These are phyloP conservation scores for Leucophenga maculata DNA, from an alignment of 2,888 invertebrate species.

Conservation along the genomic window DNA sequence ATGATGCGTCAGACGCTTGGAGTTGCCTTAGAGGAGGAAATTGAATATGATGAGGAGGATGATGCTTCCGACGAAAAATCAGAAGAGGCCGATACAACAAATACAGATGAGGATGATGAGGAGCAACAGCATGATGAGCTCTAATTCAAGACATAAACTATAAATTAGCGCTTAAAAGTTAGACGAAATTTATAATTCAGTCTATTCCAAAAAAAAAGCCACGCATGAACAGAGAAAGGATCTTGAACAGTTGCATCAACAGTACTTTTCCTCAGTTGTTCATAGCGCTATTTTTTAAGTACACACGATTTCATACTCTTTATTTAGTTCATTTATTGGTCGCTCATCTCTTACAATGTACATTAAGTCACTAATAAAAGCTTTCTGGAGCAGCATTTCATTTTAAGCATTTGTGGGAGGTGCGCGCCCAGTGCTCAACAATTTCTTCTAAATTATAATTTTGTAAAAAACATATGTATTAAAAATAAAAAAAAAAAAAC, in stretches of 20 bases:
- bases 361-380: background rate
- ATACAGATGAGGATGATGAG: constrained; percentile 71
- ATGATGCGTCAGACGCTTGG: constrained; percentile 89
- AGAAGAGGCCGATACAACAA: constrained; percentile 60
- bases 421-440: constrained; percentile 24
- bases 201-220: background rate
- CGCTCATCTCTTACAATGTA: background rate
- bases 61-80: constrained; percentile 72
- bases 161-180: constrained; percentile 51
- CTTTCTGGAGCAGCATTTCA: background rate
- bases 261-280: constrained; percentile 38
- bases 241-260: constrained; percentile 51
- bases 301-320: constrained; percentile 6
- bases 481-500: background rate
- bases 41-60: constrained; percentile 72
- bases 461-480: constrained; percentile 4
- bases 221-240: background rate
- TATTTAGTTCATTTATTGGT: constrained; percentile 7
- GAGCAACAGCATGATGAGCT: constrained; percentile 77
- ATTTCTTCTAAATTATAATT: constrained; percentile 23
- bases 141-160: constrained; percentile 67
- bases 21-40: constrained; percentile 81
- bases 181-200: constrained; percentile 57
- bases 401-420: background rate
- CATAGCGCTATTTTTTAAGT: constrained; percentile 1